A percentile compares a stretch with the other conserved stretches of the same genome.
Evolutionary conservation across 2,113 vertebrate species (phyloP).

Genomic region (Hipposideros armiger): DNA sequence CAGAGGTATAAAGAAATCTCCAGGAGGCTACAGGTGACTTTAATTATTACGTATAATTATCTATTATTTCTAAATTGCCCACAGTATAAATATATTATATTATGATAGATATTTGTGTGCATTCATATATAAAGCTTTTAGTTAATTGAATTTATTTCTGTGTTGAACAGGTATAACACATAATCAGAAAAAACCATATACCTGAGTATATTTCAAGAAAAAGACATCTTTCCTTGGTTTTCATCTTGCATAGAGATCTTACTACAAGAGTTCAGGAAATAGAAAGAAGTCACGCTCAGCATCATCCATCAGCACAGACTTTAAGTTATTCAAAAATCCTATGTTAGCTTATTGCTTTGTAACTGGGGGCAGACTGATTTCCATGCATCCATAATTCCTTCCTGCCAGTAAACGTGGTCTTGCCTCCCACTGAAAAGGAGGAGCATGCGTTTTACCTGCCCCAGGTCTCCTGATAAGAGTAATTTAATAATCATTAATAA

Average conservation of each 20-base stretch:
- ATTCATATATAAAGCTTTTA: not conserved
- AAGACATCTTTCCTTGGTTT: not conserved
- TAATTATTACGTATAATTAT: not conserved
- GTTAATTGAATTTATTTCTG: conserved; percentile 23
- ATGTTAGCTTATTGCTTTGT: not conserved
- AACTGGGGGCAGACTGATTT: not conserved
- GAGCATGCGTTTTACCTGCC: not conserved
- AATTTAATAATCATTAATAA: no score
- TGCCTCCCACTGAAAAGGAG: not conserved
- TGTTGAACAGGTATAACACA: not conserved
- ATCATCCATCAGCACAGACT: not conserved
- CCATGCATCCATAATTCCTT: not conserved
- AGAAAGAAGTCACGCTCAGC: not conserved
- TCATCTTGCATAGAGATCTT: not conserved
- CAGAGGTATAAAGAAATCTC: not conserved
- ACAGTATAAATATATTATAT: not conserved
- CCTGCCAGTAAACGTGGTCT: not conserved
- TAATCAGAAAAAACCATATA: not conserved
- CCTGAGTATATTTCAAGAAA: conserved; percentile 3
- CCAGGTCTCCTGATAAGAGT: not conserved
- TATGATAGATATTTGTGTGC: not conserved
- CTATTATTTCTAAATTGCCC: not conserved
- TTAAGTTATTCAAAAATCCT: not conserved
- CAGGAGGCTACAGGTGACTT: not conserved
- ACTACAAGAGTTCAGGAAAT: not conserved